Conservation (phyloP, 2,113 vertebrate genomes). For the Origma solitaria region DNA sequence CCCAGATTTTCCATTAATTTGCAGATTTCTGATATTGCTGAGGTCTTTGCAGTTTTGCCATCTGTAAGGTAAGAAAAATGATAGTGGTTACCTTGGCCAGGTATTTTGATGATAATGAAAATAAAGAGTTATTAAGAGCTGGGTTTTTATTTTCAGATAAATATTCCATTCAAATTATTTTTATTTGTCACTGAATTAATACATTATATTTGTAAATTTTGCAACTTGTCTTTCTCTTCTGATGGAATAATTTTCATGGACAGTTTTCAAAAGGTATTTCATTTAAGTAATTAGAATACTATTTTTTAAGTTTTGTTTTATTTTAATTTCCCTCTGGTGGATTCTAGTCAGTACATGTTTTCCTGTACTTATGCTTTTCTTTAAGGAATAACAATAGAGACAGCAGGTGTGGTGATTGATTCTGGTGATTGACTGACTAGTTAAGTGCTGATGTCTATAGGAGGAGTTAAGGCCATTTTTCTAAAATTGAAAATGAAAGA, state of each 20-base stretch:
- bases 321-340: not conserved
- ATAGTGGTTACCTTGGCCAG: not conserved
- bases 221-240: not conserved
- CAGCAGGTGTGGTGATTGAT: conserved; percentile 39
- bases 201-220: not conserved
- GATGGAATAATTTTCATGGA: not conserved
- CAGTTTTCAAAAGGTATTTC: not conserved
- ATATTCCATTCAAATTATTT: not conserved
- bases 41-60: not conserved
- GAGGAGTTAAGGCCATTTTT: conserved; percentile 27
- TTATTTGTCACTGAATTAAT: not conserved
- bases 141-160: not conserved
- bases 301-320: not conserved
- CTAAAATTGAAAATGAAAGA: conserved; percentile 54
- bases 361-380: not conserved
- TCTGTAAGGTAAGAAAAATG: not conserved
- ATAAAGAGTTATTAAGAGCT: not conserved
- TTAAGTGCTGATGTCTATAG: conserved; percentile 23
- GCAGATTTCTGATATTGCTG: not conserved
- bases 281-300: not conserved
- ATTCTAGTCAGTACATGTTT: conserved; percentile 32
- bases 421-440: conserved; percentile 49
- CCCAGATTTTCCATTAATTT: not conserved
- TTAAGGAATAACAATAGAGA: conserved; percentile 35
- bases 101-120: not conserved